Evolutionary conservation across 2,113 vertebrate genomes (phyloP).

Genomic region (Hemichromis elongatus): DNA sequence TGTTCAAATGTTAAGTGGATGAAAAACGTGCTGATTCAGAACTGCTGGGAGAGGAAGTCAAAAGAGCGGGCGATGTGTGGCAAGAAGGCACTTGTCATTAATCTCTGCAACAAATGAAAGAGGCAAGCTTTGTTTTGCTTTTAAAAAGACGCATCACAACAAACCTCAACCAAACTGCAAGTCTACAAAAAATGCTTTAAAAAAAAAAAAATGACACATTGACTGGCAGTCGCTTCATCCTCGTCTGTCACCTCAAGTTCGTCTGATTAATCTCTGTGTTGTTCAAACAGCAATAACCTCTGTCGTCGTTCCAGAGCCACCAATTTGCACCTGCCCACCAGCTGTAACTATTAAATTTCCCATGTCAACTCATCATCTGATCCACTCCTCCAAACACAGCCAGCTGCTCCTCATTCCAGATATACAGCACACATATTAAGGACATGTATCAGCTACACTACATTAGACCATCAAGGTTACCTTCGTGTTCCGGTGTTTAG

Average conservation of each 20-base stretch:
- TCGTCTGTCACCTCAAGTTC: not conserved
- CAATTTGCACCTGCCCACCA: not conserved
- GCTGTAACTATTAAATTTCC: not conserved
- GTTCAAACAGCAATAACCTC: not conserved
- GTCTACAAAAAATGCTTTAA: not conserved
- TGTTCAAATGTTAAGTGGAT: constrained; percentile 38
- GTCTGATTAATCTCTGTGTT: not conserved
- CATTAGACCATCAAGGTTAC: not conserved
- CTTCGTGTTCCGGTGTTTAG: not conserved
- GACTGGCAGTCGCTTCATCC: not conserved
- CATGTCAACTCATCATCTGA: constrained; percentile 1
- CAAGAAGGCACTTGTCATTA: not conserved
- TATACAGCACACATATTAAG: not conserved
- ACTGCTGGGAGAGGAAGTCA: not conserved
- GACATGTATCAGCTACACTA: not conserved
- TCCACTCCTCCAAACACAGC: not conserved
- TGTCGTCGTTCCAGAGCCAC: not conserved
- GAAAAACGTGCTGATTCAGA: constrained; percentile 25
- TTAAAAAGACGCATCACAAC: not conserved
- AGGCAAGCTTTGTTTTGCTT: not conserved
- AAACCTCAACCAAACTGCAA: not conserved
- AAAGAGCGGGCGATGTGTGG: not conserved
- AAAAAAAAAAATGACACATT: not conserved
- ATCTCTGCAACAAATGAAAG: not conserved
- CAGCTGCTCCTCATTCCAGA: constrained; percentile 8